Percentiles rank a stretch among this genome's conserved stretches.
Evolutionary conservation across 2,113 vertebrate species (phyloP).

Genomic region (Trichomycterus rosablanca): DNA sequence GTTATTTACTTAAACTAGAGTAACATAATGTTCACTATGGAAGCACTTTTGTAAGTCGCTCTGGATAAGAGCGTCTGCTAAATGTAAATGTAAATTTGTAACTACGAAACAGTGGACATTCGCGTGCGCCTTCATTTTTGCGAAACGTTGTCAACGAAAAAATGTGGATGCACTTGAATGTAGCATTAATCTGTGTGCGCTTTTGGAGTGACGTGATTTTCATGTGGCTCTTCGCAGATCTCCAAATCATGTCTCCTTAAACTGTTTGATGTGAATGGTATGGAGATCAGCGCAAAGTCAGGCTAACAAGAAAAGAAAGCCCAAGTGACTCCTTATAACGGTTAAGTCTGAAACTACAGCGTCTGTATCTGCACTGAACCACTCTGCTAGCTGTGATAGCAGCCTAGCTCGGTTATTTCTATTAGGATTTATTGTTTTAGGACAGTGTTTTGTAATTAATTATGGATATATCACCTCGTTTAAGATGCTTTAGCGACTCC

Average conservation of each 20-base stretch:
- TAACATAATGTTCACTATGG: no score
- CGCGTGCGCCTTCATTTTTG: no score
- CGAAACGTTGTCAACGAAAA: no score
- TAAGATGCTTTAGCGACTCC: constrained; percentile 62
- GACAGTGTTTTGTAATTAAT: neutral
- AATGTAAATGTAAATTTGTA: no score
- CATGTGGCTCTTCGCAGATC: neutral
- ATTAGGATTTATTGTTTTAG: neutral
- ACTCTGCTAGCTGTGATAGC: neutral
- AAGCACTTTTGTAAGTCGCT: no score
- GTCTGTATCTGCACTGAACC: no score
- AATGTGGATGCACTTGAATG: neutral
- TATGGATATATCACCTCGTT: constrained; percentile 53
- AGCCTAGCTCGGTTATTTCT: no score
- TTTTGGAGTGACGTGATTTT: neutral
- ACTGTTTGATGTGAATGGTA: neutral
- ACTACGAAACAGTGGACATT: no score
- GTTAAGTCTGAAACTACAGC: neutral
- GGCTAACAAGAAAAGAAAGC: neutral
- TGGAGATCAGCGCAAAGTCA: neutral
- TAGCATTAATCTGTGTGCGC: neutral
- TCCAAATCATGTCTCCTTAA: neutral
- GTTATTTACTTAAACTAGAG: no score
- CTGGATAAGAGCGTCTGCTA: no score
- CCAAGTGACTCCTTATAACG: neutral